Evolutionary conservation across 2,797 vertebrate genomes (phyloP), one percentile per base, ranked within the genome.

Genomic region (Platyrinchus mystaceus): DNA sequence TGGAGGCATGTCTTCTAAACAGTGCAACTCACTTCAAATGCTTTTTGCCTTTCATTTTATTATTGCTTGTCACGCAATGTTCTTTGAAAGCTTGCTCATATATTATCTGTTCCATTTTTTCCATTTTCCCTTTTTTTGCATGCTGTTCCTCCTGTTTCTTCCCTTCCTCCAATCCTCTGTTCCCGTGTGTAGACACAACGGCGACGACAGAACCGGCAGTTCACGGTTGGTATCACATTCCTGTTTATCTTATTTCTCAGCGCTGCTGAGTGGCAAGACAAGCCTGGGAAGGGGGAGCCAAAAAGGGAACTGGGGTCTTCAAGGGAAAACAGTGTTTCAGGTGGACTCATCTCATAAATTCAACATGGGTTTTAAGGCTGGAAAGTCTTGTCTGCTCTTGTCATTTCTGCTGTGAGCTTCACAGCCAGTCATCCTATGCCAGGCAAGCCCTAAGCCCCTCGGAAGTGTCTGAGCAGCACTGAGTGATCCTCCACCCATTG

Each of bases 211-310:
- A 99, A 98, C 99, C 99, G 73, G 99, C 99, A 98, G 99, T 99
- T 99, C 99, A 99, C 99, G 99, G 99, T 99, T 99, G 99, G 99
- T 99, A 99, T 98, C 98, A 99, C 98, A 98, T 99, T 98, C 96
- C 97, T 98, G 97, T 98, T 98, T 98, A 95, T 97, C 98, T 98
- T 97, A 97, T 98, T 97, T 94, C 97, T 98, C 97, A 97, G 97
- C 97, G 2, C 78, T 94, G 97, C 98, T 98, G 97, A 97, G 97
- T 93, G 95, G 97, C 98, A 98, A 98, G 97, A 97, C 98, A 98
- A 98, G 98, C 97, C 97, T 98, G 97, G 96, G 96, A 95, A 97
- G 94, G 95, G 95, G 95, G 88, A 37, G 76, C 71, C 49, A 58
- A 53, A 79, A 47, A 47, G 66, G 78, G 82, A 77, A 44, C 90